phyloP scores from a whole-genome alignment of 2,888 invertebrate species.

The Aporophyla lueneburgensis region DNA sequence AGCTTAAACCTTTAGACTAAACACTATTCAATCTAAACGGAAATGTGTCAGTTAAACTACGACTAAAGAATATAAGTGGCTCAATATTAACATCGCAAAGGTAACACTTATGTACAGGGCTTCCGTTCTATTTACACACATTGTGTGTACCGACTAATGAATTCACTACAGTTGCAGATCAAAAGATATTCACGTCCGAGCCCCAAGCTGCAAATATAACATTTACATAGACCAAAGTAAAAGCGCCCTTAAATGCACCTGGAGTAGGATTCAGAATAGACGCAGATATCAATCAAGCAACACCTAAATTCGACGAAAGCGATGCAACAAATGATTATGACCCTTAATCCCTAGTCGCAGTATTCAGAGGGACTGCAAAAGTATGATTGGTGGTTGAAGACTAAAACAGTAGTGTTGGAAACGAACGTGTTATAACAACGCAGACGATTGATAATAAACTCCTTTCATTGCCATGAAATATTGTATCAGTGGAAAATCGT shows the following conservation, averaged over 20 bases:
- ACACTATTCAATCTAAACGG: conserved; percentile 56
- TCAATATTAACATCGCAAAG: conserved; percentile 71
- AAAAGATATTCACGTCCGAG: conserved; percentile 86
- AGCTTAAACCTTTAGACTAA: conserved; percentile 38
- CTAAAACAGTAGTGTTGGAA: conserved; percentile 56
- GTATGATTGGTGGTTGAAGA: conserved; percentile 1
- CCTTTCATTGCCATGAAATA: conserved; percentile 61
- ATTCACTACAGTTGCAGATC: conserved; percentile 87
- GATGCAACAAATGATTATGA: conserved; percentile 27
- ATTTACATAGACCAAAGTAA: conserved; percentile 53
- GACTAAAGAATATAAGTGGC: conserved; percentile 64
- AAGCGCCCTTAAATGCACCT: conserved; percentile 62
- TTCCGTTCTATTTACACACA: conserved; percentile 89
- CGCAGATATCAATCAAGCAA: conserved; percentile 41
- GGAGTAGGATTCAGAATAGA: conserved; percentile 56
- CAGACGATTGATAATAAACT: conserved; percentile 76
- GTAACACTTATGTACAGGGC: conserved; percentile 81
- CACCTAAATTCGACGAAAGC: conserved; percentile 16
- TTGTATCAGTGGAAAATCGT: conserved; percentile 51
- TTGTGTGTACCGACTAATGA: conserved; percentile 83
- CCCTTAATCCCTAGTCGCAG: conserved; percentile 41
- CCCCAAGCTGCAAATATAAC: conserved; percentile 62
- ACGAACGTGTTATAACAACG: conserved; percentile 73
- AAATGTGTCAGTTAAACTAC: conserved; percentile 63
- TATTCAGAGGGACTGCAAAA: conserved; percentile 31